Evolutionary conservation across 1,140 invertebrate genomes (phyloP).

Genomic region (Zaprionus capensis): DNA sequence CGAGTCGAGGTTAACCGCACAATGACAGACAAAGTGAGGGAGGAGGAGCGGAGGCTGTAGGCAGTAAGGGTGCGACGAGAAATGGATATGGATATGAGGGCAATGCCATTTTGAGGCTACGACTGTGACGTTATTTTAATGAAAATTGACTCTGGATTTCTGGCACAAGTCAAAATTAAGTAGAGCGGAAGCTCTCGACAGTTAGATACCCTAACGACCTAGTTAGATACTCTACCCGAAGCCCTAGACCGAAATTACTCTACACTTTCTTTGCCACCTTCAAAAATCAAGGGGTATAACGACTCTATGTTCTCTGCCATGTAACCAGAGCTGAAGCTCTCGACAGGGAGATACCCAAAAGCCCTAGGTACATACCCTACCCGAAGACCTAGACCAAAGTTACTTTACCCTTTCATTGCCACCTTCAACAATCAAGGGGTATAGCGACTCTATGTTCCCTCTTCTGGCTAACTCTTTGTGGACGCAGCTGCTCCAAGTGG

Average conservation of each 20-base stretch:
- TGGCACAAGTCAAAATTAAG: constrained; percentile 24
- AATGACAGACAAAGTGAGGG: not conserved
- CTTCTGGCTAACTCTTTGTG: constrained; percentile 39
- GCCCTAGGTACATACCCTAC: too few species aligned
- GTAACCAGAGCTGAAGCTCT: too few species aligned
- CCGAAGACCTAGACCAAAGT: too few species aligned
- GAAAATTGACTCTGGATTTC: constrained; percentile 68
- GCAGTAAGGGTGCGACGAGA: not conserved
- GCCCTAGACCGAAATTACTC: not conserved
- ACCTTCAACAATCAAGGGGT: not conserved
- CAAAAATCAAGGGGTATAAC: not conserved
- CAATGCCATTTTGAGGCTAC: constrained; percentile 46
- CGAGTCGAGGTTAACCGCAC: constrained; percentile 61
- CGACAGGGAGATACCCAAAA: too few species aligned
- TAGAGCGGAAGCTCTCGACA: not conserved
- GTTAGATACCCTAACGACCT: not conserved
- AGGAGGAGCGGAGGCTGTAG: not conserved
- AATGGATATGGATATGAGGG: not conserved
- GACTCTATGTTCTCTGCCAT: not conserved
- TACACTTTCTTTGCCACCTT: not conserved
- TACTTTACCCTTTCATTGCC: not conserved
- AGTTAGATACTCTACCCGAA: too few species aligned
- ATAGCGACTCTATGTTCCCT: not conserved
- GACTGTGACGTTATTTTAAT: constrained; percentile 73
- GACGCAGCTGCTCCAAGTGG: constrained; percentile 64